Evolutionary conservation across 2,888 invertebrate species (phyloP).

Genomic region (Lasioglossum marginatum): DNA sequence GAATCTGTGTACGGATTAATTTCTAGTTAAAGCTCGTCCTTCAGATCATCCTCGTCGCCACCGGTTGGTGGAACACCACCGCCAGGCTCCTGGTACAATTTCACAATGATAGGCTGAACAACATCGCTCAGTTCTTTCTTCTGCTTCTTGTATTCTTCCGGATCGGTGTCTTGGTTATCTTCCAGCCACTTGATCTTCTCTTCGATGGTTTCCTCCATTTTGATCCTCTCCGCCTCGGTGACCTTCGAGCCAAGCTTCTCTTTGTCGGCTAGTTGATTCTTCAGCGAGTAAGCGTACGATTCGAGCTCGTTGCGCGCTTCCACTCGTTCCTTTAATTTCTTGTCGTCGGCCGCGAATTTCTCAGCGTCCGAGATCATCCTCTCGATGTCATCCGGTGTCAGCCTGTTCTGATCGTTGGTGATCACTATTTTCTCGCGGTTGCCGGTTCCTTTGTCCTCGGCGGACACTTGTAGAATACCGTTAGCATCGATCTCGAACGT

Average conservation of each 20-base stretch:
- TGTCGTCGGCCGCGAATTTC: constrained; percentile 99
- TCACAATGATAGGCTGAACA: constrained; percentile 98
- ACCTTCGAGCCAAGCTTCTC: constrained; percentile 97
- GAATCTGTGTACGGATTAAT: constrained; percentile 48
- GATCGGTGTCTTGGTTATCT: constrained; percentile 96
- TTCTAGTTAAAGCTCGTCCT: constrained; percentile 89
- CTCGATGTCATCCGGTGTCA: constrained; percentile 99
- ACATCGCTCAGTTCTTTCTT: constrained; percentile 98
- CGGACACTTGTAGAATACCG: constrained; percentile 97
- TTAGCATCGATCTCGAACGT: constrained; percentile 98
- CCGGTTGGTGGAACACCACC: constrained; percentile 90
- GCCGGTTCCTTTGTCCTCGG: constrained; percentile 99
- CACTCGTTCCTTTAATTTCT: constrained; percentile 97
- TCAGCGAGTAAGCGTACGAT: constrained; percentile 98
- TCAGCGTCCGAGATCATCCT: constrained; percentile 99
- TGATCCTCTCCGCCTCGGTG: constrained; percentile 95
- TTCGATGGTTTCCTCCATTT: constrained; percentile 98
- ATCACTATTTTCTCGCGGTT: constrained; percentile 99
- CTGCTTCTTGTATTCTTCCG: constrained; percentile 96
- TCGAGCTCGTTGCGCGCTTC: constrained; percentile 99
- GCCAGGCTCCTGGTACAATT: constrained; percentile 95
- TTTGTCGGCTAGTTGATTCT: constrained; percentile 98
- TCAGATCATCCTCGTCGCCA: constrained; percentile 88
- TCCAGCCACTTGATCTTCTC: constrained; percentile 99
- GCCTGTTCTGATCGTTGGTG: constrained; percentile 98